Evolutionary conservation across 2,797 vertebrate genomes (phyloP).

Genomic region (Monodelphis domestica): DNA sequence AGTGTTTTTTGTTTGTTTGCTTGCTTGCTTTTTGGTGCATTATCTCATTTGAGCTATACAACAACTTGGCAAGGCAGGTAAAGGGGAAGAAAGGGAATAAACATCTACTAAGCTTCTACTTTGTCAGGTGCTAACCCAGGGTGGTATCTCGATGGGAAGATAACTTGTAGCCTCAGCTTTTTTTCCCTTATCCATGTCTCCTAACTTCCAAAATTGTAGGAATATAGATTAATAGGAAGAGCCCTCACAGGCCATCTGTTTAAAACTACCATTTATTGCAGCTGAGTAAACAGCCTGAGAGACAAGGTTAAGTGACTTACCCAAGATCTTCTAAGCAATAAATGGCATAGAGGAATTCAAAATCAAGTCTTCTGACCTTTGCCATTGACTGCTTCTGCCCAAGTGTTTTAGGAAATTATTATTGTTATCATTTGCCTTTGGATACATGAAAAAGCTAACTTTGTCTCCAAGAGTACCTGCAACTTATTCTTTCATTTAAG

Average conservation of each 20-base stretch:
- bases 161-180: not conserved
- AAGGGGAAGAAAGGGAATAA: not conserved
- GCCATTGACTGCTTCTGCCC: too few relatives aligned
- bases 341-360: too few relatives aligned
- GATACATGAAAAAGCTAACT: too few relatives aligned
- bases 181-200: not conserved
- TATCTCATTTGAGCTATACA: not conserved
- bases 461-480: too few relatives aligned
- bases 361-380: too few relatives aligned
- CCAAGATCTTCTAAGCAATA: too few relatives aligned
- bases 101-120: not conserved
- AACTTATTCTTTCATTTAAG: too few relatives aligned
- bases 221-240: not conserved
- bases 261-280: not conserved
- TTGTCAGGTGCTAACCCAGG: not conserved
- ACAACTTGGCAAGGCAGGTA: not conserved
- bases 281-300: too few relatives aligned
- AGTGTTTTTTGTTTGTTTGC: not conserved
- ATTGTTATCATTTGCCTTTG: too few relatives aligned
- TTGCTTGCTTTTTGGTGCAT: not conserved
- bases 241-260: not conserved
- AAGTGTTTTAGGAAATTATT: too few relatives aligned
- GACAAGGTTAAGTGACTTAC: too few relatives aligned
- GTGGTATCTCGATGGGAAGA: not conserved
- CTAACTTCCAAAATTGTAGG: not conserved